Evolutionary conservation across 2,113 vertebrate species (phyloP).

Genomic region (Platysteira castanea): DNA sequence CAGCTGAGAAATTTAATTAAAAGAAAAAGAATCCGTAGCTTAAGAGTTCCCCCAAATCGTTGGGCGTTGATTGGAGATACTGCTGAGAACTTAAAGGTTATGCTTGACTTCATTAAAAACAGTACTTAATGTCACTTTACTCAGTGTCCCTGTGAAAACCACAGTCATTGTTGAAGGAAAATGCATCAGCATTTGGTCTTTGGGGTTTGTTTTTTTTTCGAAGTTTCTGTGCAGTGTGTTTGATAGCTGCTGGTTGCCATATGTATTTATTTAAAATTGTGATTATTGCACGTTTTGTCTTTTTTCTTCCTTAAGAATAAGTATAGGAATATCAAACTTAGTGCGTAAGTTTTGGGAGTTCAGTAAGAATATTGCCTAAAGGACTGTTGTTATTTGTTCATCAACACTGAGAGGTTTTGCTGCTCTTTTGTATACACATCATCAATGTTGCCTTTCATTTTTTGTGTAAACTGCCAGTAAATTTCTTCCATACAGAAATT

Average conservation of each 20-base stretch:
- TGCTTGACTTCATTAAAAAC: neutral
- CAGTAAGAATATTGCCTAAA: neutral
- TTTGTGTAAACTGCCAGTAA: conserved; percentile 24
- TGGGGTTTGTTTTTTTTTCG: neutral
- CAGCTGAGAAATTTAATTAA: neutral
- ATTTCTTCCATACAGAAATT: neutral
- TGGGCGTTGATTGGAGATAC: neutral
- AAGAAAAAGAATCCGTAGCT: neutral
- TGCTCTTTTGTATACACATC: neutral
- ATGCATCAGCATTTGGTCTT: neutral
- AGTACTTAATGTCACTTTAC: neutral
- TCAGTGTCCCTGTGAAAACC: conserved; percentile 3
- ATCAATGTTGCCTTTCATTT: neutral
- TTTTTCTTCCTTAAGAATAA: neutral
- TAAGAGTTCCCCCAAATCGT: neutral
- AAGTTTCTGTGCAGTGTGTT: neutral
- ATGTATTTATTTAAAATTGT: neutral
- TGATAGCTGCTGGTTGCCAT: neutral
- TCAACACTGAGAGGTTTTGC: neutral
- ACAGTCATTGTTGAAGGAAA: neutral
- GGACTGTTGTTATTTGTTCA: neutral
- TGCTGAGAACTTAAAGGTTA: neutral
- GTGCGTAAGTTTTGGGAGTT: neutral
- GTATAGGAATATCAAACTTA: neutral
- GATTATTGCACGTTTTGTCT: neutral